phyloP scores from a whole-genome alignment of 2,888 invertebrate species.

The Harpagoxenus sublaevis region DNA sequence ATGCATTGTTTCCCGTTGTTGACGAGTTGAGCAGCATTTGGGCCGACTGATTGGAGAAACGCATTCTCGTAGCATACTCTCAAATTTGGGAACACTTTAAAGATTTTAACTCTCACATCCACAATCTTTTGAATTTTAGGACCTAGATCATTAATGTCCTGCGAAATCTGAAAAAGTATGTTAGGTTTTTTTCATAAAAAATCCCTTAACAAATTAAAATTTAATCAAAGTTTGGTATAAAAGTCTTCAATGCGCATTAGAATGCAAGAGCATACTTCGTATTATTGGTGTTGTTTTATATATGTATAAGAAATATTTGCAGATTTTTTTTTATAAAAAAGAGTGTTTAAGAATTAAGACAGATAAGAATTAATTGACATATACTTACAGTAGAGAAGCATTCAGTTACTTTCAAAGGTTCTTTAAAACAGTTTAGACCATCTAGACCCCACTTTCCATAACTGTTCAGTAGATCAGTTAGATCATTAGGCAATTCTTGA shows the following conservation, averaged over 20 bases:
- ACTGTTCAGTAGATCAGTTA: too few relatives aligned
- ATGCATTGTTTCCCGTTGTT: rapidly evolving
- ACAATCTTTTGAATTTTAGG: too few relatives aligned
- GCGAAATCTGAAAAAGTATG: neutral
- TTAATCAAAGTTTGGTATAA: neutral
- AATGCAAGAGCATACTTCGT: too few relatives aligned
- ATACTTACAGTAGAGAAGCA: neutral
- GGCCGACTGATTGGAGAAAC: rapidly evolving
- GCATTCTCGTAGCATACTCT: rapidly evolving
- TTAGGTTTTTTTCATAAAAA: neutral
- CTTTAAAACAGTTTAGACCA: too few relatives aligned
- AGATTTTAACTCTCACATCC: too few relatives aligned
- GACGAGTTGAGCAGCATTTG: rapidly evolving
- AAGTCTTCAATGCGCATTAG: neutral
- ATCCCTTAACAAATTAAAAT: neutral
- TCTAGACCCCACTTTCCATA: too few relatives aligned
- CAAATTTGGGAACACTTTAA: too few relatives aligned
- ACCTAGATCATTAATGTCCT: too few relatives aligned
- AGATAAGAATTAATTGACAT: neutral
- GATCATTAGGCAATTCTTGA: too few relatives aligned
- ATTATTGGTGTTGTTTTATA: neutral
- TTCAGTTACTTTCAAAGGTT: neutral
- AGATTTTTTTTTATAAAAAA: neutral
- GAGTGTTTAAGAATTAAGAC: neutral
- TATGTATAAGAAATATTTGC: neutral